A percentile compares a stretch with the other conserved stretches of the same genome.
phyloP scores from a whole-genome alignment of 1,140 invertebrate species.

The Littorina saxatilis region DNA sequence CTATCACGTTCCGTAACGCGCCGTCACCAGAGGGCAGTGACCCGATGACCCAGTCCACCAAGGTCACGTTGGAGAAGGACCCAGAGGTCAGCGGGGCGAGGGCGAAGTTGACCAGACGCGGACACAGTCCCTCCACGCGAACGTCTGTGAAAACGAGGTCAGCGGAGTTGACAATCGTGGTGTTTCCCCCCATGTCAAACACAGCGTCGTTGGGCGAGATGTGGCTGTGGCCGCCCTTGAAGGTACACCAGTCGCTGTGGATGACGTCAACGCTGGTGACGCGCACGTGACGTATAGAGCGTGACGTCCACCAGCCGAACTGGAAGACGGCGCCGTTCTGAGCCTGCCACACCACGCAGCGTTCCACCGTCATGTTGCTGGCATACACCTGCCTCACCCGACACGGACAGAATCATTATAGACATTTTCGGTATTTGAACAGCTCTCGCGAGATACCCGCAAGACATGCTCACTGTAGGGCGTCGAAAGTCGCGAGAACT shows the following conservation, averaged over 20 bases:
- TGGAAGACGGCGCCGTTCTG: conserved; percentile 48
- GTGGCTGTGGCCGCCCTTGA: conserved; percentile 31
- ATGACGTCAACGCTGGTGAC: conserved; percentile 41
- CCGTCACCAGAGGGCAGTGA: not conserved
- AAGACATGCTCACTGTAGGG: no score
- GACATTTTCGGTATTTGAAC: no score
- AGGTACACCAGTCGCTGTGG: conserved; percentile 48
- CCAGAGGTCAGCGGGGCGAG: not conserved
- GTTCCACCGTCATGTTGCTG: conserved; percentile 24
- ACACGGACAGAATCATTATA: not conserved
- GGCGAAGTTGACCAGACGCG: conserved; percentile 22
- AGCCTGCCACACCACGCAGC: conserved; percentile 40
- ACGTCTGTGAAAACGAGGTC: conserved; percentile 23
- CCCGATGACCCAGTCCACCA: conserved; percentile 3
- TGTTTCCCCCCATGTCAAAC: conserved; percentile 9
- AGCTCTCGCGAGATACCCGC: no score
- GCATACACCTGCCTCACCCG: conserved; percentile 21
- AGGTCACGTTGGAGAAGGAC: conserved; percentile 17
- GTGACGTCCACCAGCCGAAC: conserved; percentile 31
- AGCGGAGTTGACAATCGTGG: not conserved
- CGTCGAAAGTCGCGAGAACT: no score
- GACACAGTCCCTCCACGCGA: conserved; percentile 32
- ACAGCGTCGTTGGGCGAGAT: conserved; percentile 36
- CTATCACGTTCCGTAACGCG: conserved; percentile 24
- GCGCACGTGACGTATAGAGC: conserved; percentile 17